Evolutionary conservation across 2,797 vertebrate species (phyloP).

Genomic region (Prunella strophiata): DNA sequence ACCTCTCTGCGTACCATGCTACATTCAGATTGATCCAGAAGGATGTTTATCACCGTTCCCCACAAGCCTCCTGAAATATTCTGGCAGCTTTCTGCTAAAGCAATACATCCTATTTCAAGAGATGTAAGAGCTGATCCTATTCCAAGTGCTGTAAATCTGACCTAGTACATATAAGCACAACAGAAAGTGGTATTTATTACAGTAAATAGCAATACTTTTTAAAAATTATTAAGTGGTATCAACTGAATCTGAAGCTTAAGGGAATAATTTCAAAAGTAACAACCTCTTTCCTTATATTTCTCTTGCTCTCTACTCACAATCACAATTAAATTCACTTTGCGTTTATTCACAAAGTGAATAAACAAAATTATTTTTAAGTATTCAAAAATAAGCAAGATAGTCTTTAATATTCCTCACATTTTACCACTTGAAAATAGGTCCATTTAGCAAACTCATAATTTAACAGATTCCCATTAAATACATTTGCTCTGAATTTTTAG

Average conservation of each 20-base stretch:
- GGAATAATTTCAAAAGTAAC: neutral
- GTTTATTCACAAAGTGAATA: neutral
- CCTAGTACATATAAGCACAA: constrained; percentile 75
- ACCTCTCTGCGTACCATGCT: constrained; percentile 98
- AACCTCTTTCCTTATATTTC: neutral
- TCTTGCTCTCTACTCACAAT: neutral
- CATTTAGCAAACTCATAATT: neutral
- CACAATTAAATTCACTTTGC: neutral
- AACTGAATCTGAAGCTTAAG: neutral
- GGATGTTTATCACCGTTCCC: constrained; percentile 93
- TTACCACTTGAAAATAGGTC: neutral
- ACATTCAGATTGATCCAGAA: constrained; percentile 92
- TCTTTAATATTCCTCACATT: neutral
- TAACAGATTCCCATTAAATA: neutral
- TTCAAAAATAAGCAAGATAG: neutral
- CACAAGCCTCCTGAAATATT: constrained; percentile 98
- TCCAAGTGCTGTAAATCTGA: constrained; percentile 92
- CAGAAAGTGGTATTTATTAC: neutral
- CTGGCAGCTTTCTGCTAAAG: constrained; percentile 91
- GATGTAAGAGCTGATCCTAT: constrained; percentile 91
- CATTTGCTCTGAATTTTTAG: neutral
- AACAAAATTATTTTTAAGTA: neutral
- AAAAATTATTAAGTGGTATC: neutral
- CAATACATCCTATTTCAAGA: constrained; percentile 85
- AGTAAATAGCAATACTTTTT: neutral